A percentile compares a stretch with the other conserved stretches of the same genome.
Evolutionary conservation across 92 coral and sea anemone genomes (phyloP).

Genomic region (Actinernus sp.): DNA sequence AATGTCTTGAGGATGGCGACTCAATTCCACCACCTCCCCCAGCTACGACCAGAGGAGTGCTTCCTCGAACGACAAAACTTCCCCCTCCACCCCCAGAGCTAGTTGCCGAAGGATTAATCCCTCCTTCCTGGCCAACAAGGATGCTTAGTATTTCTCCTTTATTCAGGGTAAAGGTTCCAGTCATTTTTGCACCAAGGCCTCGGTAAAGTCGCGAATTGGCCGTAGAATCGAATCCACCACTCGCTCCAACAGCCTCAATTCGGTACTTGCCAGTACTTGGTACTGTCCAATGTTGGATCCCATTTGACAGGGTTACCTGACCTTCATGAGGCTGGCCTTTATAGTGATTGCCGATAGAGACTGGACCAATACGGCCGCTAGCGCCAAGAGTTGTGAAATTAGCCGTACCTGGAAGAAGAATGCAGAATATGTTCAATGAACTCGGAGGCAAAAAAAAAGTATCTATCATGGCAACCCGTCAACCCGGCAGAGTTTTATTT

Average conservation of each 20-base stretch:
- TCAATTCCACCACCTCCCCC: constrained; percentile 76
- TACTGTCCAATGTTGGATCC: constrained; percentile 63
- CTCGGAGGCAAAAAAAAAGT: too few relatives aligned
- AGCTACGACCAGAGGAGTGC: constrained; percentile 44
- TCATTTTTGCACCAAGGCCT: constrained; percentile 65
- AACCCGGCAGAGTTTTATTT: too few relatives aligned
- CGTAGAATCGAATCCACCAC: constrained; percentile 29
- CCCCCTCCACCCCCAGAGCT: constrained; percentile 76
- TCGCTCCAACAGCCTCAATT: constrained; percentile 61
- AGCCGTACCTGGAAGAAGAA: too few relatives aligned
- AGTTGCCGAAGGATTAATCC: not conserved
- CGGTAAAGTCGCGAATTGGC: constrained; percentile 1
- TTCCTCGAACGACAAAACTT: constrained; percentile 54
- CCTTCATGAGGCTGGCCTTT: constrained; percentile 29
- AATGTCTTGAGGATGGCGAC: constrained; percentile 2
- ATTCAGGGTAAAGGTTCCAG: constrained; percentile 44
- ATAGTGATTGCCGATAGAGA: constrained; percentile 24
- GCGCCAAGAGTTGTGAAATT: constrained; percentile 34
- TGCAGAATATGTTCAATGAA: too few relatives aligned
- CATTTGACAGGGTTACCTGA: constrained; percentile 34
- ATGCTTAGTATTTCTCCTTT: constrained; percentile 46
- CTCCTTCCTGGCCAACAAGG: constrained; percentile 77
- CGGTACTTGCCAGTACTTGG: constrained; percentile 56
- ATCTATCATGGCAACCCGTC: too few relatives aligned
- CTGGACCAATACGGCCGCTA: constrained; percentile 37